phyloP scores from a whole-genome alignment of 2,888 invertebrate species.

The Tipula lateralis region DNA sequence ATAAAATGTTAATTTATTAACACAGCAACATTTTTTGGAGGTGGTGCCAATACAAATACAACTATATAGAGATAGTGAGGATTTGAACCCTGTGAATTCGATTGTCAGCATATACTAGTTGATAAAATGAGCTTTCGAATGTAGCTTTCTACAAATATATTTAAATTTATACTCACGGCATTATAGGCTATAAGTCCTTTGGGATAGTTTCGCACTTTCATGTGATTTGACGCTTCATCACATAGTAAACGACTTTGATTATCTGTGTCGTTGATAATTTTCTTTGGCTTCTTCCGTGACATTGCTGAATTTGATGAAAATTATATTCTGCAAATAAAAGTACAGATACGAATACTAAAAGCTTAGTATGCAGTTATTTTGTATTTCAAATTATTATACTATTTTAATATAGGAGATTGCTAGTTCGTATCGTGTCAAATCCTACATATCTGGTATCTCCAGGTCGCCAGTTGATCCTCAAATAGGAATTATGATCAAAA shows the following conservation, averaged over 20 bases:
- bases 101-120: neutral
- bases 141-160: neutral
- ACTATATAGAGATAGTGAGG: neutral
- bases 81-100: neutral
- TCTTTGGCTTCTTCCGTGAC: constrained; percentile 28
- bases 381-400: too few species aligned
- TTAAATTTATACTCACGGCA: constrained; percentile 53
- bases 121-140: neutral
- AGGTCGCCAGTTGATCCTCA: too few species aligned
- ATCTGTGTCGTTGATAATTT: neutral
- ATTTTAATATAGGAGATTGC: too few species aligned
- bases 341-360: too few species aligned
- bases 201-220: constrained; percentile 68
- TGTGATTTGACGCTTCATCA: constrained; percentile 72
- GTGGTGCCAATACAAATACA: neutral
- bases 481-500: too few species aligned
- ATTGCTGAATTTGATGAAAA: neutral
- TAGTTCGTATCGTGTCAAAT: too few species aligned
- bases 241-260: constrained; percentile 52
- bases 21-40: neutral
- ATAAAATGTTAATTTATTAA: neutral
- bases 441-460: too few species aligned
- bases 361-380: too few species aligned
- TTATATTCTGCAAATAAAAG: neutral
- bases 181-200: constrained; percentile 66